phyloP scores from a whole-genome alignment of 2,888 invertebrate species.

The Gymnocheta viridis region DNA sequence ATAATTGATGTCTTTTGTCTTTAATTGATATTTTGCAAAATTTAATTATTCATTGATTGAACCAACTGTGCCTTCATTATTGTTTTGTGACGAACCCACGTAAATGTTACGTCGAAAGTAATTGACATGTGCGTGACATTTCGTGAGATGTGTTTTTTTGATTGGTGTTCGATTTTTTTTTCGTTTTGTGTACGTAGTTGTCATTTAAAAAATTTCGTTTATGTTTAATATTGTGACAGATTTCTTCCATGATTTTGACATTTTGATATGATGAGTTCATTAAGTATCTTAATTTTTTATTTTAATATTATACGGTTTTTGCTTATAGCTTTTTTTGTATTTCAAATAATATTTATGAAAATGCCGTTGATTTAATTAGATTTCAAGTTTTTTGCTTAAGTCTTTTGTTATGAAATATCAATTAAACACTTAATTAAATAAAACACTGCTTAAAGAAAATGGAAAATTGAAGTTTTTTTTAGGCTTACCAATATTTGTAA shows the following conservation, averaged over 20 bases:
- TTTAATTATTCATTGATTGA: not conserved
- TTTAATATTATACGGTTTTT: too few relatives aligned
- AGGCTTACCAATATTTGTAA: too few relatives aligned
- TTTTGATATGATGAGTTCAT: conserved; percentile 79
- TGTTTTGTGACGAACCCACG: conserved; percentile 40
- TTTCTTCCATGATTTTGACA: conserved; percentile 76
- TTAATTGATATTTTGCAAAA: not conserved
- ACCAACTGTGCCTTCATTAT: not conserved
- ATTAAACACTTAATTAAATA: too few relatives aligned
- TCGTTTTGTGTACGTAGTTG: conserved; percentile 16
- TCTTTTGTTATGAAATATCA: not conserved
- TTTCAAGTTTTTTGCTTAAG: conserved; percentile 14
- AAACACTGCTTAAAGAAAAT: too few relatives aligned
- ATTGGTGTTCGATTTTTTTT: too few relatives aligned
- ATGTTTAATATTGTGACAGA: conserved; percentile 63
- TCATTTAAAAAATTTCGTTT: conserved; percentile 22
- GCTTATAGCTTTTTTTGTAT: conserved; percentile 11
- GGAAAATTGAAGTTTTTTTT: too few relatives aligned
- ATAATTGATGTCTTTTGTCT: too few relatives aligned
- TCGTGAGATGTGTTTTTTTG: conserved; percentile 32
- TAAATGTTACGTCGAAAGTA: conserved; percentile 29
- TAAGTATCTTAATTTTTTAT: conserved; percentile 72
- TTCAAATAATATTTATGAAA: not conserved
- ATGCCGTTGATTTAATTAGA: not conserved
- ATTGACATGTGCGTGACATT: conserved; percentile 68